Base-by-base conservation (phyloP, 53 echinoderm and acorn worm species). In the Antedon mediterranea region DNA sequence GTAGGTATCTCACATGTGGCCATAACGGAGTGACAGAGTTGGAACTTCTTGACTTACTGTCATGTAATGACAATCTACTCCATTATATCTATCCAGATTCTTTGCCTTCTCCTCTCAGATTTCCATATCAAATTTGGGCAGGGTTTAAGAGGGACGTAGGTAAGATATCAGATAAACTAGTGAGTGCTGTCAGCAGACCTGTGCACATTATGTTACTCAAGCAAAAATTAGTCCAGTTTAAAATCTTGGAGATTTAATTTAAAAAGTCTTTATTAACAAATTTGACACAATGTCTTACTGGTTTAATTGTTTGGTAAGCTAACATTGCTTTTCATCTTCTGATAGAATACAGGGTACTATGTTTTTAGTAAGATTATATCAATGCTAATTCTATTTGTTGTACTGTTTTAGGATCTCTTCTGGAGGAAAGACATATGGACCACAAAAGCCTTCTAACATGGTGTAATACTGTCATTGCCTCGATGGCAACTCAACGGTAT, bases 71-170 rank as follows among this genome's bases (percentile, higher is more conserved):
- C 79, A 89, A 97, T 5, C 86, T 97, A 29, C 77, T 92, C 42
- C 80, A 77, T 9, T 82, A 79, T 81, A 76, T 97, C 30, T 92
- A 92, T 74, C 90, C 84, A 28, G 85, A 97, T 3, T 72, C 85
- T 27, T 77, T 93, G 14, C 98, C 98, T 7, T 71, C 78, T 30
- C 43, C 92, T 18, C 43, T 90, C 30, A 71, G 92, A 77, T 97
- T 97, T 80, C 98, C 98, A 0, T 88, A 97, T 37, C 86, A 90
- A 72, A 83, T 90, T 81, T 97, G 98, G 98, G 85, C 90, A 73
- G 88, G 88, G 73, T 88, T 97, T 88, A 97, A 90, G 73, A 84
- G 80, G 32, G 98, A 97, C 72, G 73, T 97, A 30, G 98, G 92
- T 97, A 76, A 78, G 83, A 71, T 32, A 32, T 28, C 33, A 28